These are phyloP conservation scores for Platalea minor DNA, from an alignment of 2,797 vertebrate species.

Conservation along the genomic window DNA sequence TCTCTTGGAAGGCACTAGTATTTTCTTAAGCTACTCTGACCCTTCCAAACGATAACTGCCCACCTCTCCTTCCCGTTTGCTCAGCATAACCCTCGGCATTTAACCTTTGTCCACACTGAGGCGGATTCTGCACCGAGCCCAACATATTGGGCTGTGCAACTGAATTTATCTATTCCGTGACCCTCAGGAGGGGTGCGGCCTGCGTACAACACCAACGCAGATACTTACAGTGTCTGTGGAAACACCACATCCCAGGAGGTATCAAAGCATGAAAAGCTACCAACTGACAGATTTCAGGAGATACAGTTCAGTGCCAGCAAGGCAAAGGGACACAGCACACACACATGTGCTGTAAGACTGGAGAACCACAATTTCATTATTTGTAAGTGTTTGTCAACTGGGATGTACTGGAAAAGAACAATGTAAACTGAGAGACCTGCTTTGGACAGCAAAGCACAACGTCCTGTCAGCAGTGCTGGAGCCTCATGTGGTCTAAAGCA, in stretches of 20 bases:
- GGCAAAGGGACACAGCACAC: neutral
- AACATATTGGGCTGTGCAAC: fast-evolving
- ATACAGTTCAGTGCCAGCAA: neutral
- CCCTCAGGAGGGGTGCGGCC: neutral
- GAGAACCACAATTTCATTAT: neutral
- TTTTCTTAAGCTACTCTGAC: neutral
- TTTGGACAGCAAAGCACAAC: neutral
- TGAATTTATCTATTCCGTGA: neutral
- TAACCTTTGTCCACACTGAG: neutral
- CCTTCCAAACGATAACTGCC: neutral
- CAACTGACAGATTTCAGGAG: neutral
- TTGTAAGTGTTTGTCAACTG: neutral
- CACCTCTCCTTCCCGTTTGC: neutral
- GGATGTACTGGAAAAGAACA: neutral
- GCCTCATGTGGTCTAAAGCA: neutral
- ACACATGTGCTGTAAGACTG: fast-evolving
- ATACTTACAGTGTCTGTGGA: neutral
- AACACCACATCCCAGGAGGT: neutral
- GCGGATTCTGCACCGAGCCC: neutral
- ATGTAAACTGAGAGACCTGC: neutral
- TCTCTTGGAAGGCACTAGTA: neutral
- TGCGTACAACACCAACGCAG: neutral
- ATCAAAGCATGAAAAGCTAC: neutral
- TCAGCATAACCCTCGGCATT: neutral
- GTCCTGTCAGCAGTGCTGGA: neutral